phyloP scores from a whole-genome alignment of 2,113 vertebrate species.

The Clarias gariepinus region DNA sequence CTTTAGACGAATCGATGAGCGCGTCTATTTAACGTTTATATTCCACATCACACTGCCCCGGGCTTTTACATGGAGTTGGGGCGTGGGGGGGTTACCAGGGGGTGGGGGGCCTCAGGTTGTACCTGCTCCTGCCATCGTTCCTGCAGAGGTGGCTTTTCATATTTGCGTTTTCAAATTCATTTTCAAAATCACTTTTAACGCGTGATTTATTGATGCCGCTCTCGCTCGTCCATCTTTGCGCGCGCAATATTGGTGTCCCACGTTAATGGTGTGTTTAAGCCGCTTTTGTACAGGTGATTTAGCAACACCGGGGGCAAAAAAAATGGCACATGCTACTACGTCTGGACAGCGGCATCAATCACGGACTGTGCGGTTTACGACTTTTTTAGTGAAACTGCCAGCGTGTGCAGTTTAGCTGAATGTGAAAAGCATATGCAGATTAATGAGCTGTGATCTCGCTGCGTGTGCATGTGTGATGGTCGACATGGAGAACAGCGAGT shows the following conservation, averaged over 20 bases:
- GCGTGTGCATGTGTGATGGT: not conserved
- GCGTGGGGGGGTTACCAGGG: not conserved
- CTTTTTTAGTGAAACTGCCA: conserved; percentile 4
- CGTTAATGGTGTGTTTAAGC: conserved; percentile 40
- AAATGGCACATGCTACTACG: not conserved
- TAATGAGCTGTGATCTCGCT: conserved; percentile 33
- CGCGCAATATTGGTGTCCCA: conserved; percentile 12
- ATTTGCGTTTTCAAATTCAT: not conserved
- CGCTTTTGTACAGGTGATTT: conserved; percentile 37
- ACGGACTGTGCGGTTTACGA: not conserved
- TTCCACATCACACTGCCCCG: not conserved
- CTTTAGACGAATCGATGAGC: conserved; percentile 1
- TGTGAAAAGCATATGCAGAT: conserved; percentile 25
- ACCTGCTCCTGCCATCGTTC: not conserved
- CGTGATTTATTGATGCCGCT: not conserved
- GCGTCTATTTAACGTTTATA: not conserved
- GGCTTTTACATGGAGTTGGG: not conserved
- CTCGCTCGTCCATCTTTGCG: not conserved
- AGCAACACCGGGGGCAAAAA: conserved; percentile 35
- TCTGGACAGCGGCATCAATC: conserved; percentile 39
- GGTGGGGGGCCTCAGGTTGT: no score
- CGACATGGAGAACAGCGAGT: conserved; percentile 7
- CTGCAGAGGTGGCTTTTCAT: not conserved
- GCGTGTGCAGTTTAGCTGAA: conserved; percentile 5
- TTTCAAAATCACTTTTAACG: not conserved